Percentiles rank a stretch among this genome's conserved stretches.
These are phyloP conservation scores for Cliona cf. orientalis DNA, from an alignment of 37 sponge, comb jelly and placozoan species.

Conservation along the genomic window DNA sequence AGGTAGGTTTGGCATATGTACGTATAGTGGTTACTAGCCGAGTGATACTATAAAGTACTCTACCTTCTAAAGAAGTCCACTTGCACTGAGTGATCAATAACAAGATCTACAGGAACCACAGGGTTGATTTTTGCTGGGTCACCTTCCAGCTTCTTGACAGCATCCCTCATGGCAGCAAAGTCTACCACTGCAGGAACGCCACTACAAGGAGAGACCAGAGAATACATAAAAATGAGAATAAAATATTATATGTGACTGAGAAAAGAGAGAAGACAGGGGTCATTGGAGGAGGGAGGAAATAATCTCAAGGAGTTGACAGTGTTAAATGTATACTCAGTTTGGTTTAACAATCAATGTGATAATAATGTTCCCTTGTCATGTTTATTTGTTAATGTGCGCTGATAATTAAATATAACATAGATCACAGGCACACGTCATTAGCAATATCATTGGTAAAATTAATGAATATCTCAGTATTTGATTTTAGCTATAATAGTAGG, in stretches of 20 bases:
- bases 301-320: no score
- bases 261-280: neutral
- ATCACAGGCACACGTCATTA: no score
- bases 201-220: slow-evolving; percentile 23
- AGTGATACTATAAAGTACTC: neutral
- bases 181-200: slow-evolving; percentile 96
- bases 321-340: no score
- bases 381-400: no score
- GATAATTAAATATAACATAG: no score
- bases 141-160: slow-evolving; percentile 85
- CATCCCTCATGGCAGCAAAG: slow-evolving; percentile 94
- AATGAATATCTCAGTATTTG: no score
- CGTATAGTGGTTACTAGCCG: neutral
- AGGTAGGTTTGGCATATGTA: neutral
- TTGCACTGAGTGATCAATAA: slow-evolving; percentile 93
- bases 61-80: slow-evolving; percentile 77
- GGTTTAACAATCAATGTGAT: no score
- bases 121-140: slow-evolving; percentile 89
- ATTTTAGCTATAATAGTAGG: no score
- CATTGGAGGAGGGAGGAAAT: neutral
- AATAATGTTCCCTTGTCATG: no score
- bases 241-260: neutral
- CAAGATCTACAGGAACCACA: slow-evolving; percentile 92
- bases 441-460: no score
- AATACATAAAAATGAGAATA: neutral